phyloP scores from a whole-genome alignment of 2,888 invertebrate species.

The Macrosoma leucophasiata region DNA sequence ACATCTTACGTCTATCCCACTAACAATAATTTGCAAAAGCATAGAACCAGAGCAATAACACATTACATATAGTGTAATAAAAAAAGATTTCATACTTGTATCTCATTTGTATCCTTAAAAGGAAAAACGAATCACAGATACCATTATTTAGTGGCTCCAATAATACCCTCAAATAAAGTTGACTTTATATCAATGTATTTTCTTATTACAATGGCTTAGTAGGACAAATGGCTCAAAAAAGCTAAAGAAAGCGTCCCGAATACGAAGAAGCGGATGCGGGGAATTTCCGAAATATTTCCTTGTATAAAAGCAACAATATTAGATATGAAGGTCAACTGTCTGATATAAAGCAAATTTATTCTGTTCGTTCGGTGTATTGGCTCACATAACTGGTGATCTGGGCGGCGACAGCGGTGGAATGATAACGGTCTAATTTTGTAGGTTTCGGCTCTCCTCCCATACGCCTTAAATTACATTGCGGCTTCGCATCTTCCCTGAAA shows the following conservation, averaged over 20 bases:
- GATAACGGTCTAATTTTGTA: slow-evolving; percentile 72
- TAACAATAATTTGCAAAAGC: too few relatives aligned
- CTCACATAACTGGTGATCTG: slow-evolving; percentile 70
- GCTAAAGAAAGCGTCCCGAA: slow-evolving; percentile 34
- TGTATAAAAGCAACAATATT: slow-evolving; percentile 64
- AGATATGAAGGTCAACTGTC: slow-evolving; percentile 69
- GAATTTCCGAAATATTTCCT: slow-evolving; percentile 56
- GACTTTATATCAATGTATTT: too few relatives aligned
- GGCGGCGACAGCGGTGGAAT: slow-evolving; percentile 65
- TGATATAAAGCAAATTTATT: slow-evolving; percentile 73
- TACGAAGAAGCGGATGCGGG: slow-evolving; percentile 38
- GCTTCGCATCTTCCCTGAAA: slow-evolving; percentile 65
- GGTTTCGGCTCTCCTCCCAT: slow-evolving; percentile 53
- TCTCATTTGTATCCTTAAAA: too few relatives aligned
- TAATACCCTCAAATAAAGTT: slow-evolving; percentile 17
- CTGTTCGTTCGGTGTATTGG: slow-evolving; percentile 69
- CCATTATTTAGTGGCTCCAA: slow-evolving; percentile 18
- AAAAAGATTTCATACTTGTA: too few relatives aligned
- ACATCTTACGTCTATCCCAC: too few relatives aligned
- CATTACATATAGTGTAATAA: too few relatives aligned
- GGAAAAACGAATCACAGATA: too few relatives aligned
- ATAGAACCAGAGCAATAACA: too few relatives aligned
- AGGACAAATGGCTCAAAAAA: slow-evolving; percentile 47
- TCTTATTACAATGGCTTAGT: too few relatives aligned
- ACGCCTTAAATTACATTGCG: slow-evolving; percentile 69